Evolutionary conservation across 2,113 vertebrate genomes (phyloP).

Genomic region (Hippocampus barbouri): DNA sequence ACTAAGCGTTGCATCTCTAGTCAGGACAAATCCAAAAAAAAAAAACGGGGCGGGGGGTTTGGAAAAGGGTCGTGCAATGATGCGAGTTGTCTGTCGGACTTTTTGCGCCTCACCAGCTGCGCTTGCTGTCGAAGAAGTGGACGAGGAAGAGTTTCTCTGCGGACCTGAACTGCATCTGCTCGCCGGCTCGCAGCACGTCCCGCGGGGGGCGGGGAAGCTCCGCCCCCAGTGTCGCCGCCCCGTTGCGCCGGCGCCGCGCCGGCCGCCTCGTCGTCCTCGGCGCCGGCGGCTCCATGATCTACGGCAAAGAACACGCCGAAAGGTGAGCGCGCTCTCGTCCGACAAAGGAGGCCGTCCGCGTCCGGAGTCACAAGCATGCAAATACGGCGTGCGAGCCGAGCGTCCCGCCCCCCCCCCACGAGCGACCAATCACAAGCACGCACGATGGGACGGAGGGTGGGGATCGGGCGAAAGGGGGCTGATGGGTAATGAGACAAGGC

Average conservation of each 20-base stretch:
- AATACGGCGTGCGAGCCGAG: constrained; percentile 23
- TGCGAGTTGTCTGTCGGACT: no score
- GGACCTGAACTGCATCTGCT: constrained; percentile 95
- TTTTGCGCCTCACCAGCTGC: constrained; percentile 84
- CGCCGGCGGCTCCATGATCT: constrained; percentile 91
- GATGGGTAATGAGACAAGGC: constrained; percentile 48
- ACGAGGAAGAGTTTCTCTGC: constrained; percentile 94
- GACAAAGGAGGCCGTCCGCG: constrained; percentile 6
- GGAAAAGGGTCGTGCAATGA: no score
- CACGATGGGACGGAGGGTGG: constrained; percentile 42
- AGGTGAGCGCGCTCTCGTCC: background rate
- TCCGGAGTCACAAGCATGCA: constrained; percentile 41
- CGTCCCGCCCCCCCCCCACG: constrained; percentile 25
- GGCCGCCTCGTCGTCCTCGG: constrained; percentile 65
- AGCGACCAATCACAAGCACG: constrained; percentile 60
- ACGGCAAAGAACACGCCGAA: constrained; percentile 8
- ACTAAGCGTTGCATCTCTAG: no score
- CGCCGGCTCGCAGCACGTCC: constrained; percentile 87
- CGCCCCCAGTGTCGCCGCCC: constrained; percentile 79
- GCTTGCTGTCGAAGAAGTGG: constrained; percentile 92
- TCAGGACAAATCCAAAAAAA: no score
- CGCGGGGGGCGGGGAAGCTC: constrained; percentile 83
- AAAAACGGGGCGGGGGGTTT: no score
- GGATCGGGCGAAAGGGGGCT: constrained; percentile 17
- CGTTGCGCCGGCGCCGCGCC: constrained; percentile 77